Evolutionary conservation across 2,113 vertebrate species (phyloP).

Genomic region (Synchiropus splendidus): DNA sequence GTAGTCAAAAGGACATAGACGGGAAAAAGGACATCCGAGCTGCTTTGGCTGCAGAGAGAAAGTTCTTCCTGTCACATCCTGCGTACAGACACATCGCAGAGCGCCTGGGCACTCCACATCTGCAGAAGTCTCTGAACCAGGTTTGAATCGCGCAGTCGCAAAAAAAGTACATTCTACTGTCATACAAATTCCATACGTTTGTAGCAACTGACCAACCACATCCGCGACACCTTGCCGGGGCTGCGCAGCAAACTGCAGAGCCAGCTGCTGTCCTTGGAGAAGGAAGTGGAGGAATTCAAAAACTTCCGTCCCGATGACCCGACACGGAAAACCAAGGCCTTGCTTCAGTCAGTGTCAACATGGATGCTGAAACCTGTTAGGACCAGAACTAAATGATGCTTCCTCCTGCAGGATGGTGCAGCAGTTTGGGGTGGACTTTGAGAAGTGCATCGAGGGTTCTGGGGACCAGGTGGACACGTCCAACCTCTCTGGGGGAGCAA

Average conservation of each 20-base stretch:
- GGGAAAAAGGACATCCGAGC: slow-evolving; percentile 87
- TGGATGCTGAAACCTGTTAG: too few species aligned
- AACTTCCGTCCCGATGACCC: slow-evolving; percentile 92
- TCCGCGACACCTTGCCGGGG: slow-evolving; percentile 84
- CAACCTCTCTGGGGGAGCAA: slow-evolving; percentile 86
- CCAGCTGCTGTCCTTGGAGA: slow-evolving; percentile 88
- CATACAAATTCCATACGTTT: not conserved
- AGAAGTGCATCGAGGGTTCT: slow-evolving; percentile 92
- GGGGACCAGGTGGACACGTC: slow-evolving; percentile 94
- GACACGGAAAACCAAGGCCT: slow-evolving; percentile 86
- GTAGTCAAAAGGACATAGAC: slow-evolving; percentile 96
- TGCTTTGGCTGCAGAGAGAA: slow-evolving; percentile 85
- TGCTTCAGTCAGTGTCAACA: slow-evolving; percentile 73
- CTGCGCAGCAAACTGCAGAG: slow-evolving; percentile 92
- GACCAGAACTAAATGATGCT: too few species aligned
- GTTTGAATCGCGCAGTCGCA: slow-evolving; percentile 55
- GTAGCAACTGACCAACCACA: slow-evolving; percentile 98
- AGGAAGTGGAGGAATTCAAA: slow-evolving; percentile 94
- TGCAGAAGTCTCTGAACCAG: slow-evolving; percentile 90
- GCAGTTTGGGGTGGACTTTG: slow-evolving; percentile 93
- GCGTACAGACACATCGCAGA: slow-evolving; percentile 90
- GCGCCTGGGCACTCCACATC: slow-evolving; percentile 88
- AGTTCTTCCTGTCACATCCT: slow-evolving; percentile 94
- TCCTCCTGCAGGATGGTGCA: slow-evolving; percentile 81
- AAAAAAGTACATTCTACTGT: not conserved